Base-by-base conservation (phyloP, 2,888 invertebrate species). In the Zonitis immaculata region DNA sequence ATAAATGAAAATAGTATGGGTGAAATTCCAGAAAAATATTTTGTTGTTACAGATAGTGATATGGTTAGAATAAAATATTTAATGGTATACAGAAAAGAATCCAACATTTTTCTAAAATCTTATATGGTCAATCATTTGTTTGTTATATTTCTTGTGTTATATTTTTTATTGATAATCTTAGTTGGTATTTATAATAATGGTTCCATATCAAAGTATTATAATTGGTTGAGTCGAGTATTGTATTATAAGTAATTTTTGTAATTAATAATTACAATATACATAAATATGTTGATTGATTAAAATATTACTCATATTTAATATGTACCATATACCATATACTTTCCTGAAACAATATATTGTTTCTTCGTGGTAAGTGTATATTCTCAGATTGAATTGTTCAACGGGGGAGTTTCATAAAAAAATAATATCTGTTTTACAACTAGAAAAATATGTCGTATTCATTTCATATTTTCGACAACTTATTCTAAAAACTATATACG, bases 1-100 rank as follows among this genome's bases (percentile, higher is more conserved):
- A 42, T 62, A 35, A 65, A 59, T 49, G 42, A 56, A 32, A 70
- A 77, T 25, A 61, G 74, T 43, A 72, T 71, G 48, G 75, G 75
- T 35, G 76, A 77, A 64, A 79, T 82, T 66, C 88, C 81, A 52
- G 80, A 81, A 60, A 84, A 86, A 65, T 89, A 89, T 74, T 87
- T 86, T 67, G 79, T 91, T 39, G 88, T 89, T 14, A 83, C 84
- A 46, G 89, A 90, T 68, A 86, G 87, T 68, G 89, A 90, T 62
- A 77, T 88, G 64, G 82, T 90, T 11, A 80, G 88, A 59, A 80
- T 90, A 16, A 83, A 88, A 57, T 91, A 90, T 73, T 76, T 92
- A 50, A 77, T 91, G 51, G 82, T 91, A 14, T 91, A 89, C 68
- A 66, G 60, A 55, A 55, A 66, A 44, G 66, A 62, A 49, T 22